These are phyloP conservation scores for Silurus asotus DNA, from an alignment of 2,113 vertebrate genomes.

Conservation along the genomic window DNA sequence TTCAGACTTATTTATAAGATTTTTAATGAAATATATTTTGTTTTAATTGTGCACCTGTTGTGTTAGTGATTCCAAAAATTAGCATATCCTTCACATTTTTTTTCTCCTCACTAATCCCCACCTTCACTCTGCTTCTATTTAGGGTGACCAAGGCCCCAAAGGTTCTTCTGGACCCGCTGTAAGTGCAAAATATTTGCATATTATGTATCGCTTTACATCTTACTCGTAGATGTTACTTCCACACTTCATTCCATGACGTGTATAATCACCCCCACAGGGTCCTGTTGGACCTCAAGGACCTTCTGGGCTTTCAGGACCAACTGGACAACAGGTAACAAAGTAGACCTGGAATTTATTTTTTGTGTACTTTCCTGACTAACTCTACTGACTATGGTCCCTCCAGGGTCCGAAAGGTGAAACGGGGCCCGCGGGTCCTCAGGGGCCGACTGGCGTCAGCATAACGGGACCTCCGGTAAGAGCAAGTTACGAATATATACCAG, in stretches of 20 bases:
- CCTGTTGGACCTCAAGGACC: constrained; percentile 73
- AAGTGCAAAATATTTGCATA: constrained; percentile 52
- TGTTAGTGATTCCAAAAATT: background rate
- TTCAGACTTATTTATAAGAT: constrained; percentile 1
- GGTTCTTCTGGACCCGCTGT: constrained; percentile 68
- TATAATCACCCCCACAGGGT: constrained; percentile 69
- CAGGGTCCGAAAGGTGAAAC: constrained; percentile 72
- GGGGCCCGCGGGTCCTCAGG: constrained; percentile 78
- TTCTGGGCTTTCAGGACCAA: constrained; percentile 75
- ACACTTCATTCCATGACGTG: background rate
- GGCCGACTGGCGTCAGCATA: constrained; percentile 70
- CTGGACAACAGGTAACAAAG: constrained; percentile 79
- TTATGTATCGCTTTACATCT: constrained; percentile 9
- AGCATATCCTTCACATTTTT: no score
- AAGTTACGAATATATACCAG: background rate
- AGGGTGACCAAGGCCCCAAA: constrained; percentile 70
- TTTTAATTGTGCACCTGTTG: background rate
- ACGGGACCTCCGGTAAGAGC: constrained; percentile 77
- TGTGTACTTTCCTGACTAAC: background rate
- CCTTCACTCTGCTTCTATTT: background rate
- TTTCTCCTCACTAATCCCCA: background rate
- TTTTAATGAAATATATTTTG: background rate
- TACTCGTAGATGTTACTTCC: background rate
- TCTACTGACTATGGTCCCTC: constrained; percentile 18
- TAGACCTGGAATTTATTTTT: background rate